Percentiles rank a stretch among this genome's conserved stretches.
Evolutionary conservation across 2,888 invertebrate species (phyloP).

Genomic region (Alviniconcha strummeri): DNA sequence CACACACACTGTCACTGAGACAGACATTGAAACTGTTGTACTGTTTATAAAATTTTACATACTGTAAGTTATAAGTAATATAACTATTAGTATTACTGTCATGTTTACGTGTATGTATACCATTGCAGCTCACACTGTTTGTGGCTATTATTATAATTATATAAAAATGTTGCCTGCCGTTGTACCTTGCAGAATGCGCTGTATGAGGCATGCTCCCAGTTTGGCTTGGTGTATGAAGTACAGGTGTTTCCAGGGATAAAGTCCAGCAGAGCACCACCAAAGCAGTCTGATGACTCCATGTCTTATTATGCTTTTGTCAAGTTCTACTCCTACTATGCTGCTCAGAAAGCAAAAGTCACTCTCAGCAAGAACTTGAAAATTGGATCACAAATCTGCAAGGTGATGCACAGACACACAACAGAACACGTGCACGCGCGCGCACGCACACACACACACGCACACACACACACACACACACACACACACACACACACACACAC

Average conservation of each 20-base stretch:
- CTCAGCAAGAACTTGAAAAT: constrained; percentile 47
- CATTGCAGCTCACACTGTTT: too few relatives aligned
- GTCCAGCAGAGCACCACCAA: neutral
- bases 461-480: neutral
- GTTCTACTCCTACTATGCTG: constrained; percentile 53
- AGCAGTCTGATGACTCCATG: constrained; percentile 10
- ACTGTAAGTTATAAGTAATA: too few relatives aligned
- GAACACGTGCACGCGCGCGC: neutral
- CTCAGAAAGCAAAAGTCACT: constrained; percentile 47
- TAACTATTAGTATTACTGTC: too few relatives aligned
- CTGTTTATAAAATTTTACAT: too few relatives aligned
- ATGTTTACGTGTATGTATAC: too few relatives aligned
- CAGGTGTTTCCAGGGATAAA: constrained; percentile 49
- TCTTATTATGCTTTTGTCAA: constrained; percentile 61
- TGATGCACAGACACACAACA: constrained; percentile 29
- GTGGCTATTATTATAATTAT: too few relatives aligned
- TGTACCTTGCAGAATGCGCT: constrained; percentile 48
- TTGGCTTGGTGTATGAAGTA: constrained; percentile 56
- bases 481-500: neutral
- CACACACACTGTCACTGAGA: neutral
- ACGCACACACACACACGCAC: neutral
- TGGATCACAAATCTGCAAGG: constrained; percentile 54
- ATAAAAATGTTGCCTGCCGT: neutral
- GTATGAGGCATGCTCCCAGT: constrained; percentile 48
- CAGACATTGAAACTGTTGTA: neutral